A percentile compares a stretch with the other conserved stretches of the same genome.
These are phyloP conservation scores for Strigamia maritima DNA, from an alignment of 2,888 invertebrate genomes.

Conservation along the genomic window DNA sequence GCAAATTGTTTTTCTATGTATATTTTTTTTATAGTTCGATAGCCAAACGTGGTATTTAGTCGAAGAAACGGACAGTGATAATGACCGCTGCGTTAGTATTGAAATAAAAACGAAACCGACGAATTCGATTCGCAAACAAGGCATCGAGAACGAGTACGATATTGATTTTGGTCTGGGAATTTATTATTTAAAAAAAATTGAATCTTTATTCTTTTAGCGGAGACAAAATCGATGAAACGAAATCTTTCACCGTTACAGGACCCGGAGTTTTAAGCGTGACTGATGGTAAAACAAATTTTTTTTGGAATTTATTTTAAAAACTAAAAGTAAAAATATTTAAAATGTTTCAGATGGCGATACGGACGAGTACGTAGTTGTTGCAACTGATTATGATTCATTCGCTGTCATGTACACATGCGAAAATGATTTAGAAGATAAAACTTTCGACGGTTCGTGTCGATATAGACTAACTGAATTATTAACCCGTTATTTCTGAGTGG, in stretches of 20 bases:
- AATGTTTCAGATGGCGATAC: background rate
- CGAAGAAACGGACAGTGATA: constrained; percentile 24
- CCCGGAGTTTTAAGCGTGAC: constrained; percentile 12
- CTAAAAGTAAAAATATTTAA: background rate
- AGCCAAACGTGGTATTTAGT: constrained; percentile 15
- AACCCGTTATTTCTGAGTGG: background rate
- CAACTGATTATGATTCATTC: constrained; percentile 4
- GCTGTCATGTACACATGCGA: constrained; percentile 31
- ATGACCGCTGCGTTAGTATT: constrained; percentile 1
- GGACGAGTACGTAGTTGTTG: background rate
- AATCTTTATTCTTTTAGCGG: constrained; percentile 1
- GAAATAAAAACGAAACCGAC: background rate
- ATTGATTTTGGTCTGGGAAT: background rate
- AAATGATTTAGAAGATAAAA: constrained; percentile 17
- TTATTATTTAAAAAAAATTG: background rate
- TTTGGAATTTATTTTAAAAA: background rate
- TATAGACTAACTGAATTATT: background rate
- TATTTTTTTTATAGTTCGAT: constrained; percentile 11
- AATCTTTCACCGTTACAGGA: background rate
- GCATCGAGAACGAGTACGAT: constrained; percentile 27
- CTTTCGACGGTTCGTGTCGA: background rate
- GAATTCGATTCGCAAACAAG: background rate
- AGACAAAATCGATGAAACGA: constrained; percentile 25
- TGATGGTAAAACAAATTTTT: background rate
- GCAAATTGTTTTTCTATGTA: background rate